Base-by-base conservation (phyloP, 2,113 vertebrate species). In the Nansenia antarctica region DNA sequence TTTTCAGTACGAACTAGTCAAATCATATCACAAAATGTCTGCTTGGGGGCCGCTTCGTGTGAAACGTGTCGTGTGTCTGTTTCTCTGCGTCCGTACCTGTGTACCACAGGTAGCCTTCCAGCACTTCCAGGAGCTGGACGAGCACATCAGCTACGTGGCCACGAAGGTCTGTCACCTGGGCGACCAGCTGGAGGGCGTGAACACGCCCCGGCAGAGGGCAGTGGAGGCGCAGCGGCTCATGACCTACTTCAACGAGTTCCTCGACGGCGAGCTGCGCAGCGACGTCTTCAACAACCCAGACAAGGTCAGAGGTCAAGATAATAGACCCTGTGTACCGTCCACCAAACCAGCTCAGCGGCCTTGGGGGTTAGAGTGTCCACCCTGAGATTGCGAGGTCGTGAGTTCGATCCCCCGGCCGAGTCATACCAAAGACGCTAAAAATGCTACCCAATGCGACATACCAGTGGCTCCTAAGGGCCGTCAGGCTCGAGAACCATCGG, bases 241-340 rank as follows among this genome's bases (percentile, higher is more conserved):
- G 98, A 98, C 97, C 78, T 99, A 99, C 87, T 99, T 99, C 89
- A 99, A 99, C 85, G 98, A 99, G 90, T 99, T 99, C 93, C 88
- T 99, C 82, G 96, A 99, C 86, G 98, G 98, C 90, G 96, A 99
- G 80, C 92, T 99, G 83, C 97, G 96, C 87, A 98, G 97, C 80
- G 96, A 99, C 75, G 96, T 99, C 89, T 99, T 99, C 92, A 96
- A 94, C 90, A 98, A 98, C 91, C 94, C 97, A 82, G 96, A 98
- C 74, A 99, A 99, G 95, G 97, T 98, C 88, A 91, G 90, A 99
- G 95, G 97, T 98, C 88, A 91, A 90, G 62, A 14, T 11, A 26
- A 62, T 59, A 29, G 30, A 57, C 57, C n/a, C n/a, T n/a, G n/a
- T n/a, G n/a, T 39, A 42, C 11, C n/a, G 61, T 61, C 27, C 12